A percentile compares a stretch with the other conserved stretches of the same genome.
Evolutionary conservation across 2,797 vertebrate genomes (phyloP).

Genomic region (Margarornis squamiger): DNA sequence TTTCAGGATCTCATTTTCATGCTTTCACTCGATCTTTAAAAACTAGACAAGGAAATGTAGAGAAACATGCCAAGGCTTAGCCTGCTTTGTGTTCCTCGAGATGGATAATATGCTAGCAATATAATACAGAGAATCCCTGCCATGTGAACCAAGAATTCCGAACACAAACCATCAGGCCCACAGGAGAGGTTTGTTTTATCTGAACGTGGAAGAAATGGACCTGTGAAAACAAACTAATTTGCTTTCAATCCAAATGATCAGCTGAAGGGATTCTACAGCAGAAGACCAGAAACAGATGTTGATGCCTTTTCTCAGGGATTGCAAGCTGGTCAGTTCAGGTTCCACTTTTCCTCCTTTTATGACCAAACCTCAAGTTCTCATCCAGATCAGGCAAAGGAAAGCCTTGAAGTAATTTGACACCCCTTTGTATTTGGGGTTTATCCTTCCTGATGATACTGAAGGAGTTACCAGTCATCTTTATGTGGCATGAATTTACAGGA

Average conservation of each 20-base stretch:
- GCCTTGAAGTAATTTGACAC: slow-evolving; percentile 37
- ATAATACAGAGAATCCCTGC: slow-evolving; percentile 58
- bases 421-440: slow-evolving; percentile 12
- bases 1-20: slow-evolving; percentile 30
- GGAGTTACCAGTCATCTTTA: slow-evolving; percentile 21
- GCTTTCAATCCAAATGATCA: slow-evolving; percentile 71
- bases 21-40: background rate
- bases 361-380: slow-evolving; percentile 63
- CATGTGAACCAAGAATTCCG: slow-evolving; percentile 69
- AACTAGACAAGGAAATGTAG: slow-evolving; percentile 6
- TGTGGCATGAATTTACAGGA: slow-evolving; percentile 24
- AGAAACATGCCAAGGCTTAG: slow-evolving; percentile 47
- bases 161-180: slow-evolving; percentile 67
- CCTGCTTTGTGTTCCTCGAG: slow-evolving; percentile 44
- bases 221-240: slow-evolving; percentile 75
- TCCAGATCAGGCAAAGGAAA: slow-evolving; percentile 44
- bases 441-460: slow-evolving; percentile 50
- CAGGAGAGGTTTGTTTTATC: slow-evolving; percentile 75
- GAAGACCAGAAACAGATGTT: slow-evolving; percentile 77
- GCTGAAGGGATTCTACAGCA: slow-evolving; percentile 70
- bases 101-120: slow-evolving; percentile 69
- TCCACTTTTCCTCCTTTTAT: slow-evolving; percentile 59
- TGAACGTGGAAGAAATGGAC: slow-evolving; percentile 65
- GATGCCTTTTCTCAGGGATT: slow-evolving; percentile 48
- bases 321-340: slow-evolving; percentile 49